Percentiles rank a stretch among this genome's conserved stretches.
These are phyloP conservation scores for Drosophila maculinotata DNA, from an alignment of 2,888 invertebrate genomes.

Conservation along the genomic window DNA sequence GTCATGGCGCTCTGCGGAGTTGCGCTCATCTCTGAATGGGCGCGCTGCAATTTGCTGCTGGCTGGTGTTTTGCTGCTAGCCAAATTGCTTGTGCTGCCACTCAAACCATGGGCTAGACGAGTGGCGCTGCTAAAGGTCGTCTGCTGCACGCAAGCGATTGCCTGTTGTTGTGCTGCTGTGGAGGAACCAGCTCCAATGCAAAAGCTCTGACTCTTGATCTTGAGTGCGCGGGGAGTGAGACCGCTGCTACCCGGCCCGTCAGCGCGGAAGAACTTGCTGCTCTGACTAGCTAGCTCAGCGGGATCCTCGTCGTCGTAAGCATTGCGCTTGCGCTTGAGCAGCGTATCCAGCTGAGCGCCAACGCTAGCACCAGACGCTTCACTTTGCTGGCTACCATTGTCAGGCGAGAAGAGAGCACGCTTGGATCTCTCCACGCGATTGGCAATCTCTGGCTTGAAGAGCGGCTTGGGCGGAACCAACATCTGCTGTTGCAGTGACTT, in stretches of 20 bases:
- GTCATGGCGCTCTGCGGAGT: conserved; percentile 73
- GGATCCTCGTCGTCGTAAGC: conserved; percentile 72
- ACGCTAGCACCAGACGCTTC: conserved; percentile 26
- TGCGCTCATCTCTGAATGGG: conserved; percentile 76
- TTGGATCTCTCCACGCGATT: conserved; percentile 87
- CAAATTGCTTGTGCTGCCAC: conserved; percentile 61
- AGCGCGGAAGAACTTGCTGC: conserved; percentile 71
- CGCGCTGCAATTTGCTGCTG: conserved; percentile 63
- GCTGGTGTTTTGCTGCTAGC: conserved; percentile 46
- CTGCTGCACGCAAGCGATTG: conserved; percentile 16
- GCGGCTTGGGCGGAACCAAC: conserved; percentile 68
- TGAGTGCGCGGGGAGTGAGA: conserved; percentile 82
- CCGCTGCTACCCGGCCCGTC: conserved; percentile 53
- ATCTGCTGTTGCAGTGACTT: conserved; percentile 85
- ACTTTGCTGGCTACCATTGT: conserved; percentile 68
- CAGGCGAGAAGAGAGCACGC: conserved; percentile 89
- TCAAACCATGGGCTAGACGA: conserved; percentile 45
- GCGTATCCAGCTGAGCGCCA: conserved; percentile 67
- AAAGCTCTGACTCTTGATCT: conserved; percentile 85
- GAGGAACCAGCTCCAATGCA: conserved; percentile 83
- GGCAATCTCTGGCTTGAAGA: conserved; percentile 85
- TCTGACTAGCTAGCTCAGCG: conserved; percentile 66
- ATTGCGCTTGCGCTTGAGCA: conserved; percentile 82
- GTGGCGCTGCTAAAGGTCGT: conserved; percentile 9
- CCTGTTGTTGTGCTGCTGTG: conserved; percentile 38